Evolutionary conservation across 1,140 invertebrate species (phyloP).

Genomic region (Caenorhabditis briggsae): DNA sequence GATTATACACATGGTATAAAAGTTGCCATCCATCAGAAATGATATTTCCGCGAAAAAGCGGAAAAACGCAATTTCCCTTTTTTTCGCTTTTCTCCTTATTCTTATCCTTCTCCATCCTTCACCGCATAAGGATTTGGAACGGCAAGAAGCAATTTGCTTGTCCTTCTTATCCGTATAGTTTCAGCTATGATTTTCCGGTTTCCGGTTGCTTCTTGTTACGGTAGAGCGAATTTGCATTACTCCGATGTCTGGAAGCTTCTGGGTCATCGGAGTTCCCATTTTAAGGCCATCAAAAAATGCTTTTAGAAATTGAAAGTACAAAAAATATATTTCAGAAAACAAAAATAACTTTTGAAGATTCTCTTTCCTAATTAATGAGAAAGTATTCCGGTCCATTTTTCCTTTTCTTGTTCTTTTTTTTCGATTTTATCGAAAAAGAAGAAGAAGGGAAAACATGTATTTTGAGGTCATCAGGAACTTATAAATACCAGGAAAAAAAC

Average conservation of each 20-base stretch:
- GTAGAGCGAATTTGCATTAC: too few relatives aligned
- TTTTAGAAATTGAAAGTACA: too few relatives aligned
- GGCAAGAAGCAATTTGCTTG: not conserved
- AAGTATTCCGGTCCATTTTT: constrained; percentile 2
- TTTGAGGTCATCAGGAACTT: not conserved
- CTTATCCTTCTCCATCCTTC: not conserved
- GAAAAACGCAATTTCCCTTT: constrained; percentile 35
- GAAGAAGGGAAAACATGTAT: not conserved
- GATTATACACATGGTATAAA: not conserved
- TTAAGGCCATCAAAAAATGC: too few relatives aligned
- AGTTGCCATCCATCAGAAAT: too few relatives aligned
- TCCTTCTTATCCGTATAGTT: not conserved
- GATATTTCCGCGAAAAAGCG: not conserved
- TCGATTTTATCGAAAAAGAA: not conserved
- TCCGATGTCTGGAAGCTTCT: too few relatives aligned
- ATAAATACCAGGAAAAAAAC: too few relatives aligned
- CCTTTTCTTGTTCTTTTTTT: not conserved
- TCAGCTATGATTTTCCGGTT: not conserved
- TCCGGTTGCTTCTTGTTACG: too few relatives aligned
- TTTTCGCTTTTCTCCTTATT: not conserved
- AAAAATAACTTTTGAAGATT: too few relatives aligned
- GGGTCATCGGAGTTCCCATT: too few relatives aligned
- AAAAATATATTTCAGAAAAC: too few relatives aligned
- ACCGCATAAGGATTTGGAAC: not conserved
- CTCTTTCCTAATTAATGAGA: not conserved